Percentiles rank a stretch among this genome's conserved stretches.
Evolutionary conservation across 2,113 vertebrate species (phyloP).

Genomic region (Cyprinodon brontotheroides): DNA sequence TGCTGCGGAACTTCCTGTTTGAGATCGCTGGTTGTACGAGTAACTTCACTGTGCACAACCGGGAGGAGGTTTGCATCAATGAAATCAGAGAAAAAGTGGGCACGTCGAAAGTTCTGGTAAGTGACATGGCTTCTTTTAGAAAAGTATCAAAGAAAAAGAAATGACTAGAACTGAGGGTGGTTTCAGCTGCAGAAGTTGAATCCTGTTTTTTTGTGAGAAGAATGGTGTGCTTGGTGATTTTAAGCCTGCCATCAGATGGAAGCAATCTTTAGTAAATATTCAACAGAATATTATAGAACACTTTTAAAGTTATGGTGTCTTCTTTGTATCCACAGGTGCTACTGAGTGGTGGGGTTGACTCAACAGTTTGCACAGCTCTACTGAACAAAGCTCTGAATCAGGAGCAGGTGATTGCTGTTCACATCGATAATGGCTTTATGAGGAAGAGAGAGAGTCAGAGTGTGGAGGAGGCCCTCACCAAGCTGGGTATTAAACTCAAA

Average conservation of each 20-base stretch:
- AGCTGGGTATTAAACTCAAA: conserved; percentile 96
- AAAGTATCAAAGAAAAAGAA: neutral
- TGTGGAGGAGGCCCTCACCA: conserved; percentile 95
- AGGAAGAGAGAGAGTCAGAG: conserved; percentile 95
- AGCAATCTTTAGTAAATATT: too few relatives aligned
- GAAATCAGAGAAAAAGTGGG: conserved; percentile 91
- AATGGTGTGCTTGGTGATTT: neutral
- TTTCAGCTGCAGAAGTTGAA: neutral
- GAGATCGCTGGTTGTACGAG: conserved; percentile 94
- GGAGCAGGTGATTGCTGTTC: conserved; percentile 96
- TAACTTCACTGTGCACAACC: conserved; percentile 94
- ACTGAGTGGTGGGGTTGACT: conserved; percentile 95
- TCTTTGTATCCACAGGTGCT: conserved; percentile 82
- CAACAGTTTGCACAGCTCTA: conserved; percentile 96
- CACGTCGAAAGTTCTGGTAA: conserved; percentile 95
- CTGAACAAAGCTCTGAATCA: conserved; percentile 92
- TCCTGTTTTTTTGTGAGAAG: neutral
- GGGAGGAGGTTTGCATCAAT: conserved; percentile 87
- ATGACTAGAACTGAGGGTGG: neutral
- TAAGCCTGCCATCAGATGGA: too few relatives aligned
- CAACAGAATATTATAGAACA: neutral
- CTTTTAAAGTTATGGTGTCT: neutral
- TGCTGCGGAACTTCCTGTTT: conserved; percentile 95
- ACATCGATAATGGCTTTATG: conserved; percentile 99
- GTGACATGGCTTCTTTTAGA: conserved; percentile 30